Conservation (phyloP, 2,888 invertebrate genomes). For the Seladonia tumulorum region DNA sequence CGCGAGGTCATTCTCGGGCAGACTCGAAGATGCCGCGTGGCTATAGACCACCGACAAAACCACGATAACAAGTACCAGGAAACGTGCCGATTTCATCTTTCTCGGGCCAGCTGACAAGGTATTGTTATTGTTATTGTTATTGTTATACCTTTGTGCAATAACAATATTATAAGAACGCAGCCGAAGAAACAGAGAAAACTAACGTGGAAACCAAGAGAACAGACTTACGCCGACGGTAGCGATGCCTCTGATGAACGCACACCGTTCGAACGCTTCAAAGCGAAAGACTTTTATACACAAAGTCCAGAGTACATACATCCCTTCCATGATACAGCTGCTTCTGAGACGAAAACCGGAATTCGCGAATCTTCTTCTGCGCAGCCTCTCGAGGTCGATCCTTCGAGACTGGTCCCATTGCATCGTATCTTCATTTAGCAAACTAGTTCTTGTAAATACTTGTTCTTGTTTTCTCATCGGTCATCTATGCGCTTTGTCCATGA, state of each 20-base stretch:
- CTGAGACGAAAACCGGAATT: conserved; percentile 46
- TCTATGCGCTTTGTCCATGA: background rate
- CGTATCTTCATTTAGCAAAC: background rate
- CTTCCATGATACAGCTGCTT: conserved; percentile 37
- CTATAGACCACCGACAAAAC: background rate
- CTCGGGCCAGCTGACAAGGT: background rate
- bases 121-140: background rate
- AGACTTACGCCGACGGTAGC: conserved; percentile 36
- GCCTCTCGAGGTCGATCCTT: background rate
- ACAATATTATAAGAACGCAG: background rate
- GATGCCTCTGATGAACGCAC: background rate
- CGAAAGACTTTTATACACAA: conserved; percentile 55
- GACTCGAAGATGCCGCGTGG: background rate
- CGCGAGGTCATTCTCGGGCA: background rate
- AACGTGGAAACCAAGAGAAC: background rate
- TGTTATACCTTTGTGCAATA: background rate
- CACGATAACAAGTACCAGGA: background rate
- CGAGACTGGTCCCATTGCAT: background rate
- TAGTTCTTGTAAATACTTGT: background rate
- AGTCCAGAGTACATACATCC: conserved; percentile 33
- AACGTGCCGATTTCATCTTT: conserved; percentile 30
- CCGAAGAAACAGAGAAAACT: background rate
- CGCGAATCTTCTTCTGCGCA: conserved; percentile 27
- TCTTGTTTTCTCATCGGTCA: background rate
- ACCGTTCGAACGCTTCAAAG: conserved; percentile 17